These are phyloP conservation scores for Lasaia peninsularis DNA, from an alignment of 1,140 invertebrate species.

Conservation along the genomic window DNA sequence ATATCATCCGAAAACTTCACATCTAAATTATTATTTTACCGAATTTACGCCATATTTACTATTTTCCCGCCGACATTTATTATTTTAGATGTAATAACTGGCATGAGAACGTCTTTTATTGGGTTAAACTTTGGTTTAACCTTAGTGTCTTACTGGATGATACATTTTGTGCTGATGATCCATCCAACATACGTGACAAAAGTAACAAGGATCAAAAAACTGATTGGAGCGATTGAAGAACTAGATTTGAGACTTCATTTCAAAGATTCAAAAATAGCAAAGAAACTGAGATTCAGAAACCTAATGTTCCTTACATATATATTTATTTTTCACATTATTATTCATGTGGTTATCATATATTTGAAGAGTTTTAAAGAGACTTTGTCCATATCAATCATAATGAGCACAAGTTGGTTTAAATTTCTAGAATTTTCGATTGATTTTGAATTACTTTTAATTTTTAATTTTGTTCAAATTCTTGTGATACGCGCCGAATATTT, in stretches of 20 bases:
- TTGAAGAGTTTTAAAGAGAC: background rate
- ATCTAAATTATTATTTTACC: background rate
- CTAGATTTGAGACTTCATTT: conserved; percentile 7
- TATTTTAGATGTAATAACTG: background rate
- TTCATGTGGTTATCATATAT: background rate
- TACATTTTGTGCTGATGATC: background rate
- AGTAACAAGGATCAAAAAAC: conserved; percentile 1
- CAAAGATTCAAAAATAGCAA: background rate
- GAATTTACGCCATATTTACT: background rate
- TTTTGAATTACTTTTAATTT: background rate
- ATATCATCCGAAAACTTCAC: background rate
- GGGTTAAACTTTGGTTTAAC: background rate
- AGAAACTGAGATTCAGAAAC: background rate
- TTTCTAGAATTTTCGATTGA: background rate
- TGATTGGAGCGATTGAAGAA: background rate
- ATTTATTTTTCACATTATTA: background rate
- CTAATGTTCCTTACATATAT: background rate
- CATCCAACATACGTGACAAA: background rate
- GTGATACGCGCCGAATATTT: background rate
- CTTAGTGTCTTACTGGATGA: background rate
- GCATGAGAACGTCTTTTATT: background rate
- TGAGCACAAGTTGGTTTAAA: background rate
- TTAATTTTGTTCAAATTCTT: background rate
- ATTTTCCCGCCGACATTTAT: background rate
- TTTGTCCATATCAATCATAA: background rate